phyloP scores from a whole-genome alignment of 2,113 vertebrate species.

The Ailuropoda melanoleuca region DNA sequence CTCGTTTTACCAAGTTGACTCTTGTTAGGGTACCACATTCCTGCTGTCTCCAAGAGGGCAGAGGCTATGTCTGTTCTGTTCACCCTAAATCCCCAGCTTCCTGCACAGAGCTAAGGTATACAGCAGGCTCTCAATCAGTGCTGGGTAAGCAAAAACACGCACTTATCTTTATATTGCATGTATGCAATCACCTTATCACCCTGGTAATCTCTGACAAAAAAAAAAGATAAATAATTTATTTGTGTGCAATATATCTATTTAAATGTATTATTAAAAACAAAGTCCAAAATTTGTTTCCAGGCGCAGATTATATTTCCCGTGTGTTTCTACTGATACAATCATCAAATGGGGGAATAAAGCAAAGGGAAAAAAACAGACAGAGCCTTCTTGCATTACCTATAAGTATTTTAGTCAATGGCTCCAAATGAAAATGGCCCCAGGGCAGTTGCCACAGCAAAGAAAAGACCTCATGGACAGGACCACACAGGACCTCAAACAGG shows the following conservation, averaged over 20 bases:
- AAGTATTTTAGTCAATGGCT: neutral
- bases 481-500: neutral
- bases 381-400: neutral
- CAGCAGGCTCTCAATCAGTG: neutral
- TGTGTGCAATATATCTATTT: slow-evolving; percentile 9
- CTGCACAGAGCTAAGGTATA: neutral
- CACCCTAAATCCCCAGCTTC: neutral
- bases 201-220: neutral
- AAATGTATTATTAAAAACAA: slow-evolving; percentile 9
- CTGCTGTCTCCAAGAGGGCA: neutral
- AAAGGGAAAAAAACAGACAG: neutral
- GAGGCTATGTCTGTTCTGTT: neutral
- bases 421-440: neutral
- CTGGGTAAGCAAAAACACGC: neutral
- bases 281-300: neutral
- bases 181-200: neutral
- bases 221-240: neutral
- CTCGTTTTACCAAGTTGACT: neutral
- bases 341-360: neutral
- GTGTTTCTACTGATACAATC: neutral
- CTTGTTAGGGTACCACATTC: neutral
- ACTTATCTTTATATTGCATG: neutral
- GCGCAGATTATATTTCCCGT: neutral
- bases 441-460: neutral
- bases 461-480: neutral